phyloP scores from a whole-genome alignment of 2,888 invertebrate genomes.

The Caprella mutica region DNA sequence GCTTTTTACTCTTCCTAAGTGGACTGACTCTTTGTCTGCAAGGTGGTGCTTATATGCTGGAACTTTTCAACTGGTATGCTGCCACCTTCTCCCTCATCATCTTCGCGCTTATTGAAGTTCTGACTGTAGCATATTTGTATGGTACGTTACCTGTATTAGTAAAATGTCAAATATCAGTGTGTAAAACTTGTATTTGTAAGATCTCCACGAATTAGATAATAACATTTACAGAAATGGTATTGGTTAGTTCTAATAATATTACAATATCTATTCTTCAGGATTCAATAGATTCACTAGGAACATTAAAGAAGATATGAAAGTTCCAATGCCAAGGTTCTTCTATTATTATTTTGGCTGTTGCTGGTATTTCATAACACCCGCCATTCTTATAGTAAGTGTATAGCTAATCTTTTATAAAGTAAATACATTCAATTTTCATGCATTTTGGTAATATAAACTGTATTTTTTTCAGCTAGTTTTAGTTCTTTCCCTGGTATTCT shows the following conservation, averaged over 20 bases:
- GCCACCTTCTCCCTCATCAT: constrained; percentile 39
- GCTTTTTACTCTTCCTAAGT: constrained; percentile 29
- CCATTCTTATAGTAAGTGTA: constrained; percentile 16
- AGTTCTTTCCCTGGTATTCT: no score
- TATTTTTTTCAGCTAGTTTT: no score
- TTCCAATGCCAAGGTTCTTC: constrained; percentile 18
- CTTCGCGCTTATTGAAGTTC: constrained; percentile 43
- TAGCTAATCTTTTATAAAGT: no score
- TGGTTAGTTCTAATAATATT: no score
- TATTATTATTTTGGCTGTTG: constrained; percentile 21
- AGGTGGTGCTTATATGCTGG: constrained; percentile 47
- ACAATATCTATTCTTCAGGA: no score
- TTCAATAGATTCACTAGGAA: constrained; percentile 28
- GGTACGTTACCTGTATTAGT: constrained; percentile 9
- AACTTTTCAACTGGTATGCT: constrained; percentile 45
- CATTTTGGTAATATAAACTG: no score
- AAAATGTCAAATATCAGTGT: neutral
- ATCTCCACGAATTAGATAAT: no score
- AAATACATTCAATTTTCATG: no score
- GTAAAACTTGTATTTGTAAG: no score
- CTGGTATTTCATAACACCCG: constrained; percentile 25
- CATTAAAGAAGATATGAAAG: constrained; percentile 23
- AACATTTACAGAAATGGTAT: no score
- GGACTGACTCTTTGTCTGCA: constrained; percentile 37
- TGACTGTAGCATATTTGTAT: constrained; percentile 37